Evolutionary conservation across 1,140 invertebrate genomes (phyloP), one percentile per base, ranked within the genome.

Genomic region (Lysiphlebus fabarum): DNA sequence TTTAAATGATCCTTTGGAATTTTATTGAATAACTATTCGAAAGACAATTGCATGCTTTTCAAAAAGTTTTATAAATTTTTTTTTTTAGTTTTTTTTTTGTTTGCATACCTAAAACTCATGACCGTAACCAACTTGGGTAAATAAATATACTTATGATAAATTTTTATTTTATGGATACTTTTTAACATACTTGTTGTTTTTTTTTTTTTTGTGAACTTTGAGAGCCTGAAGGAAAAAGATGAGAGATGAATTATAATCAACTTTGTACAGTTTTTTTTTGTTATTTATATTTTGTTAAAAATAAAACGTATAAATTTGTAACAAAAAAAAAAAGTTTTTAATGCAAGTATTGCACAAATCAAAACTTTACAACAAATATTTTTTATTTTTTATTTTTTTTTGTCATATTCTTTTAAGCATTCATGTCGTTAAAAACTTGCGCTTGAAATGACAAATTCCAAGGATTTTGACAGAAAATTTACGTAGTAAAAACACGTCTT

Each of bases 51-150:
- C 53, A 43, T n/a, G n/a, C 58, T 50, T 49, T 60, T 40, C 45
- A 14, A 54, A 54, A 60, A 60, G 58, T 60, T 55, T 55, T 55
- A 60, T 53, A 60, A 60, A 44, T 49, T 60, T 60, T 47, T 17
- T 36, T 55, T 36, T 11, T 33, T 17, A 53, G 17, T 44, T 7
- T 33, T 55, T 55, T 45, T 26, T n/a, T 55, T 51, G 37, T 55
- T 60, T 53, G 38, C 56, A 50, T 57, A 37, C 12, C 47, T 42
- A 51, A 44, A 53, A 51, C 41, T 51, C 37, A 44, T 37, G 12
- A 9, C n/a, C 40, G 37, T 26, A 50, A 37, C 9, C 14, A 12
- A 33, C 4, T 34, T 26, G 17, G 17, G 4, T 26, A 4, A 26
- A 26, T 26, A 26, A 26, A 26, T 26, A 26, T 26, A 26, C 1